Conservation (phyloP, 2,113 vertebrate species). For the Spizaetus ornatus region DNA sequence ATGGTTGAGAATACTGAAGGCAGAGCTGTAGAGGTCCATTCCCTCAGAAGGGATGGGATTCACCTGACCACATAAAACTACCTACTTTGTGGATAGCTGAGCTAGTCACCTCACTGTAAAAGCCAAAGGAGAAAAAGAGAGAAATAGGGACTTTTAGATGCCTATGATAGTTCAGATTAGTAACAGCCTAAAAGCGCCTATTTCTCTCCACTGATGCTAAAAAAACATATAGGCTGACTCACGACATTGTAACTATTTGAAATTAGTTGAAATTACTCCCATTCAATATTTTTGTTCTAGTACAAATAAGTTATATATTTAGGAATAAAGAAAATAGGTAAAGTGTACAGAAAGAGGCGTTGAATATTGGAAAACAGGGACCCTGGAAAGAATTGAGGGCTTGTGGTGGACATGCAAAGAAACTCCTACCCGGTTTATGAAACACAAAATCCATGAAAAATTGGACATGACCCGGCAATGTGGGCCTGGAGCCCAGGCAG, state of each 20-base stretch:
- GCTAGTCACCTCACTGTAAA: not conserved
- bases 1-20: not conserved
- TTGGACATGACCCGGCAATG: accelerated
- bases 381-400: not conserved
- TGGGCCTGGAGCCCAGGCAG: accelerated
- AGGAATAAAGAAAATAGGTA: not conserved
- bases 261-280: not conserved
- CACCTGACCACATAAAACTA: not conserved
- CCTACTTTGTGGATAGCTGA: not conserved
- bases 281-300: not conserved
- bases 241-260: not conserved
- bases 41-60: not conserved
- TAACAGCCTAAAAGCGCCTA: not conserved
- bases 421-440: not conserved
- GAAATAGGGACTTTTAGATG: not conserved
- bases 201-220: not conserved
- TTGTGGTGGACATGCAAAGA: not conserved
- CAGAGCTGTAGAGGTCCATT: not conserved
- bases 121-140: not conserved
- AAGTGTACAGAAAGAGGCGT: not conserved
- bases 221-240: not conserved
- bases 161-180: not conserved
- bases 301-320: not conserved
- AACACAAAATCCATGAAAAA: not conserved
- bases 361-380: not conserved